A percentile compares a stretch with the other conserved stretches of the same genome.
Conservation (phyloP, 2,888 invertebrate species). For the Seladonia tumulorum region DNA sequence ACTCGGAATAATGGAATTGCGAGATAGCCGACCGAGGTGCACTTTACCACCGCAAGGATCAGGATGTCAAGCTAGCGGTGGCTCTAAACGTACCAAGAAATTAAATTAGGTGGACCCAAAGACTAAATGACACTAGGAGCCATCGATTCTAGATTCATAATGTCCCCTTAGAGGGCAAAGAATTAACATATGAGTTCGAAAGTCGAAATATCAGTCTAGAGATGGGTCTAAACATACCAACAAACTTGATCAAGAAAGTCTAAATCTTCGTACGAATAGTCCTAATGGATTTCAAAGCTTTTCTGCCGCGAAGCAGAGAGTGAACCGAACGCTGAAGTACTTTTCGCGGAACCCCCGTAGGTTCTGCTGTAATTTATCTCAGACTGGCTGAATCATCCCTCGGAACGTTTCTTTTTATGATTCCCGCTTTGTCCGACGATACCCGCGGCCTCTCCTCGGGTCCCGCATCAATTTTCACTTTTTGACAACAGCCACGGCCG, state of each 20-base stretch:
- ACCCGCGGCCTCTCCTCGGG: not conserved
- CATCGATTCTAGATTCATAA: too few species aligned
- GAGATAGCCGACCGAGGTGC: not conserved
- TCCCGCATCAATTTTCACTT: conserved; percentile 55
- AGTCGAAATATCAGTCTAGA: not conserved
- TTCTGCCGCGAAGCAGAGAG: not conserved
- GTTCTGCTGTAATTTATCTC: not conserved
- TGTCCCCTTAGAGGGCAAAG: too few species aligned
- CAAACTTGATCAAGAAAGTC: not conserved
- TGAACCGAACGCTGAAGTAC: not conserved
- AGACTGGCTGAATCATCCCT: not conserved
- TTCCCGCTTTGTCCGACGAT: not conserved
- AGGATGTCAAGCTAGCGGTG: not conserved
- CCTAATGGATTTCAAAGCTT: not conserved
- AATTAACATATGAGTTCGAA: not conserved
- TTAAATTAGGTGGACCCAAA: too few species aligned
- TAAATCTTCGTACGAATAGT: not conserved
- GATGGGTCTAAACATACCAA: not conserved
- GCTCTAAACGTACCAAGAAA: not conserved
- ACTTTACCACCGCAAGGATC: not conserved
- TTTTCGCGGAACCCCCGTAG: not conserved
- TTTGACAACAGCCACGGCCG: conserved; percentile 55
- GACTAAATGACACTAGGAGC: not conserved
- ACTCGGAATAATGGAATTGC: not conserved
- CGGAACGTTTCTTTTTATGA: conserved; percentile 6